These are phyloP conservation scores for Berghia stephanieae DNA, from an alignment of 1,140 invertebrate genomes.

Conservation along the genomic window DNA sequence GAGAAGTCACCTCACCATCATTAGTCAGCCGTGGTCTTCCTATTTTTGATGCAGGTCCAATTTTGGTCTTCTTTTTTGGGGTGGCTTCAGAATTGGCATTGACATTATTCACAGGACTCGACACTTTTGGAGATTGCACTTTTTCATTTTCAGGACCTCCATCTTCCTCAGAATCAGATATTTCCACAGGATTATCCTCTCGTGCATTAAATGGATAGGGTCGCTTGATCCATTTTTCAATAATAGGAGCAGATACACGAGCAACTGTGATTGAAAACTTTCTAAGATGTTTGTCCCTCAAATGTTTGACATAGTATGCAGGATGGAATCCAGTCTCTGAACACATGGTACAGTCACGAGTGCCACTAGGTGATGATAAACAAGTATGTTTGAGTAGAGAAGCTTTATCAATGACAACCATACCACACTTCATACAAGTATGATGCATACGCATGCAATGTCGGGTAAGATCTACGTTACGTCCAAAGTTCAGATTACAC, in stretches of 20 bases:
- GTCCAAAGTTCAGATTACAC: constrained; percentile 54
- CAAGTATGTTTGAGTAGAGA: constrained; percentile 51
- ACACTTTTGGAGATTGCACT: not conserved
- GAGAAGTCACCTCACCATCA: not conserved
- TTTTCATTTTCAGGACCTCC: not conserved
- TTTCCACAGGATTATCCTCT: constrained; percentile 23
- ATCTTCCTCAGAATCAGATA: constrained; percentile 29
- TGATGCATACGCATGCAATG: constrained; percentile 59
- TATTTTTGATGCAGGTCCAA: constrained; percentile 24
- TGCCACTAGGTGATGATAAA: constrained; percentile 42
- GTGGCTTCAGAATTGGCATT: not conserved
- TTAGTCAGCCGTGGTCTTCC: not conserved
- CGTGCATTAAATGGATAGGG: constrained; percentile 22
- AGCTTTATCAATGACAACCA: constrained; percentile 53
- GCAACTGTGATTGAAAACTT: constrained; percentile 44
- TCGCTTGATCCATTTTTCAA: constrained; percentile 24
- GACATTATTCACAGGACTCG: too few species aligned
- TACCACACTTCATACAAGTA: constrained; percentile 58
- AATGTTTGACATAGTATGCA: constrained; percentile 53
- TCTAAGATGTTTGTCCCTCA: constrained; percentile 50
- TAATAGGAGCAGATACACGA: constrained; percentile 4
- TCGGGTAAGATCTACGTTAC: constrained; percentile 59
- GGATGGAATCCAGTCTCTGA: constrained; percentile 50
- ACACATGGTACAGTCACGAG: constrained; percentile 50
- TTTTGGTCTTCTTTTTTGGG: not conserved